Evolutionary conservation across 2,113 vertebrate species (phyloP), one percentile per base, ranked within the genome.

Genomic region (Pterophyllum scalare): DNA sequence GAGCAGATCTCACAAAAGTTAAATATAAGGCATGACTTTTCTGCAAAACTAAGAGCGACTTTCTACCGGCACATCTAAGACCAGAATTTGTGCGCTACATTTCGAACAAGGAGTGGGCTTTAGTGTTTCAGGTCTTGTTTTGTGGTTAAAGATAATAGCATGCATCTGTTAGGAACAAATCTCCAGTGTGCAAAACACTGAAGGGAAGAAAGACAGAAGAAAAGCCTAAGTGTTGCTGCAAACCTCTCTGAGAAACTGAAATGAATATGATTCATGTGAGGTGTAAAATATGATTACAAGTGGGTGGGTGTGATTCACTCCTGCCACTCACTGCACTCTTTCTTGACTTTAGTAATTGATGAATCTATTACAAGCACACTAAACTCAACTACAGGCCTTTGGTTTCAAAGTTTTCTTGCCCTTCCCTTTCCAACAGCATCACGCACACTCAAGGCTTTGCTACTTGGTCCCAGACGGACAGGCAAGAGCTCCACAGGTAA

Each of bases 401-500:
- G 58, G n/a, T 64, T n/a, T 67, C 28, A 80, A 83, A 35, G 31
- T n/a, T 82, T 13, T 49, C 20, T 80, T 59, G 31, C 14, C 5
- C 7, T 52, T 80, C n/a, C 65, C 8, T 40, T 40, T 82, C 7
- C 22, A 33, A 5, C 33, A 57, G 75, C 28, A 22, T 38, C 59
- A 26, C 8, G 7, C 8, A 2, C 59, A 6, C 81, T 91, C 1
- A 83, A 59, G 56, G 61, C 90, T 22, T 67, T 91, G 57, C 67
- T 88, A 26, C 61, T 91, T 1, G 87, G 90, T 3, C 90, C 84
- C 3, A 87, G 82, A 17, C 67, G 88, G 24, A 89, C 88, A 19
- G 90, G 91, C 6, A 92, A 88, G 82, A 94, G 91, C 79, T 93
- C 89, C 1, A 54, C 60, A 20, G 89, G 80, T 35, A 88, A 91